Base-by-base conservation (phyloP, 2,888 invertebrate genomes). In the Dione juno region DNA sequence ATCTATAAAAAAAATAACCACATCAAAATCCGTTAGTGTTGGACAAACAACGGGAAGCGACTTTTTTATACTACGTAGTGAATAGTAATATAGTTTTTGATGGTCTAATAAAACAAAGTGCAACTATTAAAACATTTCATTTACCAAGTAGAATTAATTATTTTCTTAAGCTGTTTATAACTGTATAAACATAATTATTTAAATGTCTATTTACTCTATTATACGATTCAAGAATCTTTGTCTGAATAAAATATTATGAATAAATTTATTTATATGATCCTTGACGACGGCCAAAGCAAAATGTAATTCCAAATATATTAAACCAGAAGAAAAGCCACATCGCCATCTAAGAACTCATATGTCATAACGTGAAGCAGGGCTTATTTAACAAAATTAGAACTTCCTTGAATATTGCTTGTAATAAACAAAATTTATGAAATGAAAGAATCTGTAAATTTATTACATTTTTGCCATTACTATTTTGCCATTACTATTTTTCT, bases 281-380 rank as follows among this genome's bases (percentile, higher is more conserved):
- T 58, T 58, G 40, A 41, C 37, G 21, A 21, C 19, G 14, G 41
- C 19, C 58, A 58, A 58, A 58, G 58, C 19, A n/a, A 13, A 58
- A 21, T 41, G 21, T 41, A 58, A 58, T 41, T 58, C 13, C 58
- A 58, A 41, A 58, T 40, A 21, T 41, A 58, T 41, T 58, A 58
- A 41, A 41, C 19, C 40, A 41, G 14, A 41, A 1, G 58, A 58
- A 28, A 58, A 58, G 40, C 58, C 58, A 58, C 58, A 58, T 21
- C 58, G 41, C 58, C 58, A 19, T 14, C 21, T 21, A 41, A 41
- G 19, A 41, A 41, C 19, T 41, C 19, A 41, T 41, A 58, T 41
- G 58, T 58, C 41, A 41, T 21, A 14, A 0, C 2, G 19, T 19
- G 41, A 19, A 40, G 19, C 11, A 11, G 41, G 19, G 58, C 41